A percentile compares a stretch with the other conserved stretches of the same genome.
Evolutionary conservation across 2,888 invertebrate species (phyloP).

Genomic region (Graphium colonna): DNA sequence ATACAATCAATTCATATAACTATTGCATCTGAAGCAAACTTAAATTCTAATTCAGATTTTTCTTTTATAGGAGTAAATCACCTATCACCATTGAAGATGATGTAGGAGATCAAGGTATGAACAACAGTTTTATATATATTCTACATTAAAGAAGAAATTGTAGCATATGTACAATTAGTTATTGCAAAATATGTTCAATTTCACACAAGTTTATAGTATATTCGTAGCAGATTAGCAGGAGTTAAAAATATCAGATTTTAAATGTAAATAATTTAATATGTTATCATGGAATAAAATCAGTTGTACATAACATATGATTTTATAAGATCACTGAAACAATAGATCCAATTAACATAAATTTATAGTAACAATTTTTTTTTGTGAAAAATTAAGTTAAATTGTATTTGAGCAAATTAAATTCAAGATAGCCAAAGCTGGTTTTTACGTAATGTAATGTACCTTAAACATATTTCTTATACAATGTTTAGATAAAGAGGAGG

Average conservation of each 20-base stretch:
- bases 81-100: constrained; percentile 13
- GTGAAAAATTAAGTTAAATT: no score
- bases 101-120: constrained; percentile 9
- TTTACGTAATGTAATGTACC: background rate
- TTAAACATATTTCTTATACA: background rate
- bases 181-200: background rate
- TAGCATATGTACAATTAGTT: background rate
- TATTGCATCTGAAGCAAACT: background rate
- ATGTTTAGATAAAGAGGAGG: background rate
- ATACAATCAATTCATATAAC: no score
- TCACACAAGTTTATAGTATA: no score
- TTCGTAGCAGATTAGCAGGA: no score
- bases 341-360: no score
- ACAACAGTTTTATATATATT: background rate
- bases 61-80: constrained; percentile 12
- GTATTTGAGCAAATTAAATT: no score
- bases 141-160: background rate
- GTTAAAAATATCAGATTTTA: no score
- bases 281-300: no score
- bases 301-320: no score
- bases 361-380: no score
- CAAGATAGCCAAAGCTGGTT: no score
- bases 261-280: background rate
- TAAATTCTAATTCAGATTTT: background rate
- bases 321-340: no score